Base-by-base conservation (phyloP, 2,888 invertebrate species). In the Tenthredo mesomela region DNA sequence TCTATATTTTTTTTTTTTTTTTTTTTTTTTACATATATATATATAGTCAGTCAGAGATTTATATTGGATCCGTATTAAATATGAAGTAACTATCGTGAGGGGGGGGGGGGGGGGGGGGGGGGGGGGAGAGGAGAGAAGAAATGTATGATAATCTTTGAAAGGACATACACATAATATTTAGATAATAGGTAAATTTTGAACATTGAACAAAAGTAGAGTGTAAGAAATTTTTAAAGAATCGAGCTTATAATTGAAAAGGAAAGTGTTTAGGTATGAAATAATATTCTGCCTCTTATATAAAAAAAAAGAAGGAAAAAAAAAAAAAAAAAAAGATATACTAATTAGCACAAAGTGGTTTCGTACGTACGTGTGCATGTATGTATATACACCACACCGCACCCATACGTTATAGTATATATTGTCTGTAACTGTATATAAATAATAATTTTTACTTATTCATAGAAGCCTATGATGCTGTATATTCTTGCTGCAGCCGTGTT, bases 401-500 rank as follows among this genome's bases (percentile, higher is more conserved):
- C n/a, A n/a, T n/a, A n/a, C n/a, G 29, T 47, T 50, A 33, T 29
- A 33, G 54, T 29, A 77, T 77, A 50, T 77, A 54, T 50, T 29
- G 77, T 50, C 50, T 77, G 5, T 33, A 77, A 77, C 25, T 50
- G 77, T 54, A 54, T 47, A 29, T 54, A 29, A 29, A 54, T 50
- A 21, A 73, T 50, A 54, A 77, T 77, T 77, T 50, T 50, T 29
- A 47, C n/a, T n/a, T n/a, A 33, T 50, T 33, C 18, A 54, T 77
- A 47, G 7, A 18, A 7, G 50, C 29, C 77, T 50, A 50, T 54
- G 77, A 77, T 50, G 33, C 29, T 77, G 77, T 77, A 77, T 29
- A 77, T 77, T 77, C 33, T 77, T 15, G 47, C 77, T 43, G 43
- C 43, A 73, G 73, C 73, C 73, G 43, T 54, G 25, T 29, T 29